phyloP scores from a whole-genome alignment of 2,113 vertebrate genomes.

The Piprites chloris region DNA sequence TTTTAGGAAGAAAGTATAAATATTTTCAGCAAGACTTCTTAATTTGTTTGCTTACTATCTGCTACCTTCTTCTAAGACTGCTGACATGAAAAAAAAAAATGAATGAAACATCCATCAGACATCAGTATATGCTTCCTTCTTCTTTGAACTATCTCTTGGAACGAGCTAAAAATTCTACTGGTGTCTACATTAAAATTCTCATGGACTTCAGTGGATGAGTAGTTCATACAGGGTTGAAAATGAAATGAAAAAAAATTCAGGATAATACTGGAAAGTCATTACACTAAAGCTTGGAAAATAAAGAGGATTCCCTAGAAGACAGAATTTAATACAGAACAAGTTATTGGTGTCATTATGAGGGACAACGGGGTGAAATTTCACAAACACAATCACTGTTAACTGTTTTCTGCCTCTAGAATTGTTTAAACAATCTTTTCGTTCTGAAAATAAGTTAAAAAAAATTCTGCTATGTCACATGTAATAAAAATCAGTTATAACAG shows the following conservation, averaged over 20 bases:
- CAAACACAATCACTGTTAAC: neutral
- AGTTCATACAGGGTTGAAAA: neutral
- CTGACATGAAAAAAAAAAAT: neutral
- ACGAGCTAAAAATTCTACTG: neutral
- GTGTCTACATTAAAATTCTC: neutral
- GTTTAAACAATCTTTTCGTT: neutral
- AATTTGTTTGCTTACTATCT: neutral
- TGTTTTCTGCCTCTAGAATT: neutral
- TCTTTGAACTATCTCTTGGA: neutral
- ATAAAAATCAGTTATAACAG: neutral
- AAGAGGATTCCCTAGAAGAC: neutral
- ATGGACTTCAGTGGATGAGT: neutral
- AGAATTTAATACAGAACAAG: neutral
- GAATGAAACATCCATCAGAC: neutral
- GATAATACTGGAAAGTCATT: neutral
- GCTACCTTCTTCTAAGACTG: neutral
- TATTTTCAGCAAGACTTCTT: neutral
- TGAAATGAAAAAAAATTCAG: neutral
- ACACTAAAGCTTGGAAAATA: neutral
- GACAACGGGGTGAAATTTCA: neutral
- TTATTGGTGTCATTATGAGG: neutral
- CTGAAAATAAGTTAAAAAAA: neutral
- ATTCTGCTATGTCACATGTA: fast-evolving
- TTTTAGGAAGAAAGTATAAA: neutral
- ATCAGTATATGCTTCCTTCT: neutral